Conservation (phyloP, 2,797 vertebrate genomes). For the Sus cebifrons region DNA sequence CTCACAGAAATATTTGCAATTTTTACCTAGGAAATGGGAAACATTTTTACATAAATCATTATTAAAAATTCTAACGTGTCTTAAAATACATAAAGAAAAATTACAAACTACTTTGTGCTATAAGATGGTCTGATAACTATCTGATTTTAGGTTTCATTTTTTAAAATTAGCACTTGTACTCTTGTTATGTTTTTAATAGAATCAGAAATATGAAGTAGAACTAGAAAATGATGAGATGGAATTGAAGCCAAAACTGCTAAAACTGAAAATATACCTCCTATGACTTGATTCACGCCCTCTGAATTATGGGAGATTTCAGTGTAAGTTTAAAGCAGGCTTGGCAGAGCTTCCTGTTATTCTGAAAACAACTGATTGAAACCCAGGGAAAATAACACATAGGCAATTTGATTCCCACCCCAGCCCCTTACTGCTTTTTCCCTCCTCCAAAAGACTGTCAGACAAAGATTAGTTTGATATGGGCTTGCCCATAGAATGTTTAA, state of each 20-base stretch:
- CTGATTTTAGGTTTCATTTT: constrained; percentile 58
- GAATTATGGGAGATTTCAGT: constrained; percentile 66
- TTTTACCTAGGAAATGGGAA: constrained; percentile 1
- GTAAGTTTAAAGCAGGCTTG: constrained; percentile 68
- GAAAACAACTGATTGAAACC: constrained; percentile 64
- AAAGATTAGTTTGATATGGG: not conserved
- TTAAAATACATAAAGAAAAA: constrained; percentile 56
- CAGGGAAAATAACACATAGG: constrained; percentile 63
- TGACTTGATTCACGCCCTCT: constrained; percentile 36
- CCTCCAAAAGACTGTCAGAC: not conserved
- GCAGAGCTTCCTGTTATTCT: constrained; percentile 72
- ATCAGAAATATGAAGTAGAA: constrained; percentile 32
- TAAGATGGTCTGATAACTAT: constrained; percentile 37
- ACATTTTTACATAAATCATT: constrained; percentile 45
- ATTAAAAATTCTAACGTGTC: constrained; percentile 58
- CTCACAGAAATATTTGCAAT: constrained; percentile 3
- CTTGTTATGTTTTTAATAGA: constrained; percentile 51
- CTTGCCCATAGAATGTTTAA: constrained; percentile 14
- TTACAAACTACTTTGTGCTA: constrained; percentile 25
- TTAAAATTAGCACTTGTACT: constrained; percentile 6
- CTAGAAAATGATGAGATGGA: constrained; percentile 38
- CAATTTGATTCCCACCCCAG: constrained; percentile 39
- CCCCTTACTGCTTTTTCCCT: not conserved
- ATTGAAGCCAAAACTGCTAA: constrained; percentile 40
- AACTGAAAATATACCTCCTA: constrained; percentile 48